Conservation (phyloP, 23 tunicate species). For the Aplidium turbinatum region DNA sequence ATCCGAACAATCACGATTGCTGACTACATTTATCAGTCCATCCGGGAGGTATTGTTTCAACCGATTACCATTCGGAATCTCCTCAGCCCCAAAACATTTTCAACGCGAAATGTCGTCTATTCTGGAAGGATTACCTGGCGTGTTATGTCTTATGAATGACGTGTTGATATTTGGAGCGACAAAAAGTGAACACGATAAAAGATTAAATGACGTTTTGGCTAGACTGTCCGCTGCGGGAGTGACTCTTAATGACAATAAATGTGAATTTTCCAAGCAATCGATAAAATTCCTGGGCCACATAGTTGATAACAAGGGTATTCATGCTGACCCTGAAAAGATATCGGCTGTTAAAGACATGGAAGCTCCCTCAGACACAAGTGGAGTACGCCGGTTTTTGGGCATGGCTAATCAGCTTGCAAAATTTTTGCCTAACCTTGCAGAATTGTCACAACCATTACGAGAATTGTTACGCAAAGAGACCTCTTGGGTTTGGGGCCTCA, state of each 20-base stretch:
- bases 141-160: neutral
- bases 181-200: neutral
- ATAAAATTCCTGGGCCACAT: neutral
- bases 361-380: conserved; percentile 17
- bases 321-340: neutral
- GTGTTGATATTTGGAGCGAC: neutral
- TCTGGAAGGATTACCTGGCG: neutral
- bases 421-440: conserved; percentile 18
- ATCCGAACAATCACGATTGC: neutral
- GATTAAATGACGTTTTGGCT: neutral
- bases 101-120: conserved; percentile 27
- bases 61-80: conserved; percentile 37
- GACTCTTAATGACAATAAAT: conserved; percentile 8
- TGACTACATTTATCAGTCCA: conserved; percentile 20
- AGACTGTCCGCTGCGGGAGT: neutral
- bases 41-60: conserved; percentile 28
- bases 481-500: neutral
- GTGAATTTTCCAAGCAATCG: conserved; percentile 1
- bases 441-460: conserved; percentile 3
- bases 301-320: neutral
- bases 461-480: conserved; percentile 1
- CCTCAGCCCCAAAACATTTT: conserved; percentile 35
- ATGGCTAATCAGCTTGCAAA: conserved; percentile 14
- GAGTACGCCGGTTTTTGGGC: conserved; percentile 7
- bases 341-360: neutral